phyloP scores from a whole-genome alignment of 1,140 invertebrate genomes.

The Paraescarpia echinospica region DNA sequence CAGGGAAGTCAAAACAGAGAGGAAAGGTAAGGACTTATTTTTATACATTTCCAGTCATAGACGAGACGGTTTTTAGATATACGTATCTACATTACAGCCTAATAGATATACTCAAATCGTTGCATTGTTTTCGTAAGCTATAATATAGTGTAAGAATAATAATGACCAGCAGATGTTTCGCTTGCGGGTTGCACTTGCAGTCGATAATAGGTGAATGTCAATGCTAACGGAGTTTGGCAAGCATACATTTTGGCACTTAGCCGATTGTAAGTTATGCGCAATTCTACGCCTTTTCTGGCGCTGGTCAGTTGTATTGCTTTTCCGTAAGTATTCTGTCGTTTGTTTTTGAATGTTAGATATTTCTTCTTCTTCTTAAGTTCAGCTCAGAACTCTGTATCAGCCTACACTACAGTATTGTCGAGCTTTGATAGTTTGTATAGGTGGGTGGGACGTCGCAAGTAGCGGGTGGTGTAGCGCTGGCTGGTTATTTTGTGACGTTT shows the following conservation, averaged over 20 bases:
- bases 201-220: constrained; percentile 1
- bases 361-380: too few relatives aligned
- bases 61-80: background rate
- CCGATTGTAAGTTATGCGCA: background rate
- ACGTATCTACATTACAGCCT: background rate
- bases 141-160: background rate
- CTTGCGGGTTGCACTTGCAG: background rate
- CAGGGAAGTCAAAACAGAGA: background rate
- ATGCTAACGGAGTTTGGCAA: background rate
- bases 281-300: too few relatives aligned
- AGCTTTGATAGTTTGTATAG: too few relatives aligned
- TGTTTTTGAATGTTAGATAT: too few relatives aligned
- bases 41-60: background rate
- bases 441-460: too few relatives aligned
- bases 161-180: background rate
- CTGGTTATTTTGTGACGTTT: too few relatives aligned
- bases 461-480: too few relatives aligned
- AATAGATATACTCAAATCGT: background rate
- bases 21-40: background rate
- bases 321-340: too few relatives aligned
- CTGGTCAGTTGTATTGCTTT: too few relatives aligned
- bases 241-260: background rate
- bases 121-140: background rate
- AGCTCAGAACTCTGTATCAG: too few relatives aligned
- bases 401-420: too few relatives aligned